These are phyloP conservation scores for Crotalus tigris DNA, from an alignment of 2,113 vertebrate species.

Conservation along the genomic window DNA sequence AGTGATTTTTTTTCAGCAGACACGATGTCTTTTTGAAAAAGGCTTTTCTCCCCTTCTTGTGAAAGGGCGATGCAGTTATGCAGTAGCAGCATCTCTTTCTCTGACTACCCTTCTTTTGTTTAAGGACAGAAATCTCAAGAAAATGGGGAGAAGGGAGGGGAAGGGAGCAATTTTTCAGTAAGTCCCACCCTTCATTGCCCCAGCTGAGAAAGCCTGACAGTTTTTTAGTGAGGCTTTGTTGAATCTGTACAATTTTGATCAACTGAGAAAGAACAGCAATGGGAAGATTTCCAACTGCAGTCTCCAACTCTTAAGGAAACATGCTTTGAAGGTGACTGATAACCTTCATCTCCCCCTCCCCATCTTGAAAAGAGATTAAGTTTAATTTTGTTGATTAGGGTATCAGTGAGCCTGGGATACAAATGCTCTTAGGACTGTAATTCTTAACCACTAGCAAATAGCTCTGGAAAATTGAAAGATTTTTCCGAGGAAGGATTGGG, in stretches of 20 bases:
- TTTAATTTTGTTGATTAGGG: not conserved
- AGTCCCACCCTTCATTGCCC: not conserved
- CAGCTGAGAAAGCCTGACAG: not conserved
- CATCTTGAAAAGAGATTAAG: not conserved
- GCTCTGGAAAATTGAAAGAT: constrained; percentile 40
- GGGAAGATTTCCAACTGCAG: constrained; percentile 17
- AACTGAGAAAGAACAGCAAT: not conserved
- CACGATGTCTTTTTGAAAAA: not conserved
- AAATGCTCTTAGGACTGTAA: constrained; percentile 7
- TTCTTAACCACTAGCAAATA: constrained; percentile 32
- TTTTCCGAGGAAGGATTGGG: not conserved
- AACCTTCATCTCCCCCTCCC: not conserved
- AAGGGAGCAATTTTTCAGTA: constrained; percentile 10
- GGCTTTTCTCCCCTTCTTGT: too few relatives aligned
- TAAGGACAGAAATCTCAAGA: constrained; percentile 50
- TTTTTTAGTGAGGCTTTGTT: not conserved
- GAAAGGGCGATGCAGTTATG: not conserved
- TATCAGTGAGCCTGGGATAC: not conserved
- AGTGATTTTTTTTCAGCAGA: not conserved
- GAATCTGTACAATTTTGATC: constrained; percentile 28
- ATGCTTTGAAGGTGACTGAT: not conserved
- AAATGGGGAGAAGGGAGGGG: constrained; percentile 8
- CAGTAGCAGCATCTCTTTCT: not conserved
- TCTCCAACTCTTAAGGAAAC: not conserved
- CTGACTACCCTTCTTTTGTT: constrained; percentile 45